Base-by-base conservation (phyloP, 2,888 invertebrate species). In the Tenodera sinensis region DNA sequence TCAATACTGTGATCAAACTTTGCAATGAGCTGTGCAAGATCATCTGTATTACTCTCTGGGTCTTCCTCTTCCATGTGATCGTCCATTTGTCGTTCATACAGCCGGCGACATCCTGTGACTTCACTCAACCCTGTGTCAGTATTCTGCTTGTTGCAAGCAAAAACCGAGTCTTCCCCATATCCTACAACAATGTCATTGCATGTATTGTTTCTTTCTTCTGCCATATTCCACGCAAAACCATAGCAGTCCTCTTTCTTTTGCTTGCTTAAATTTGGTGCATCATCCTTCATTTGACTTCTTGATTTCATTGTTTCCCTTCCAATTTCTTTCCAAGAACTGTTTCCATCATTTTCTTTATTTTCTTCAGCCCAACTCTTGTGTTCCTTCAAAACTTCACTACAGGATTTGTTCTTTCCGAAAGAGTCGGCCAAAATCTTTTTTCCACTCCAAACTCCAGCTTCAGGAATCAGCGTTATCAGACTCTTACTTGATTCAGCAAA, bases 1-100 rank as follows among this genome's bases (percentile, higher is more conserved):
- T 96, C 96, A 91, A 96, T 94, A 92, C 95, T 95, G 91, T 95
- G 94, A 92, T 96, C 95, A 92, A 96, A 96, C 93, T 96, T 96
- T 12, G 96, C 96, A 92, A 95, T 94, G 91, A 96, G 94, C 91
- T 95, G 94, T 7, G 95, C 95, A 91, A 95, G 89, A 42, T 42
- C 88, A 83, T 88, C 83, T n/a, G n/a, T 42, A 20, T 14, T 20
- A 25, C 30, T 27, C 20, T 30, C 30, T 34, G 30, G 12, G 20
- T 27, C 30, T n/a, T 27, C n/a, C 27, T 71, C 82, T 25, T 82
- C 87, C 25, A 28, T 27, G 12, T 8, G 28, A 83, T 83, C 83
- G 25, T 83, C 83, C 28, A 27, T 25, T n/a, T 83, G 83, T 27
- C 83, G 14, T n/a, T 83, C 83, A 28, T 83, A 83, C 25, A 83